phyloP scores from a whole-genome alignment of 2,888 invertebrate species.

The Trichopoda pennipes region DNA sequence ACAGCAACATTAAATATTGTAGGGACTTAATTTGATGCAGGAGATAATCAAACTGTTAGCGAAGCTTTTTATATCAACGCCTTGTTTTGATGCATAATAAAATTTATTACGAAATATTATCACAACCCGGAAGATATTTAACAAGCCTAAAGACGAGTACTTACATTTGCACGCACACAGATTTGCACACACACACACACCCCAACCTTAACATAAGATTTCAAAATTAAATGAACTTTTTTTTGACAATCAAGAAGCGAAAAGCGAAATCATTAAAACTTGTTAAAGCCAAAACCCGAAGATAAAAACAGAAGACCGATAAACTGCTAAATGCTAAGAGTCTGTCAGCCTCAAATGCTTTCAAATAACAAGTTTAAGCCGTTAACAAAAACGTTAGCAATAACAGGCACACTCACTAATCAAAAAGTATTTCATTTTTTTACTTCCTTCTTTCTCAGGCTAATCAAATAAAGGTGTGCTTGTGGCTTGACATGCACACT shows the following conservation, averaged over 20 bases:
- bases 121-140: slow-evolving; percentile 65
- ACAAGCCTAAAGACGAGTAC: slow-evolving; percentile 9
- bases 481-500: slow-evolving; percentile 57
- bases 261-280: slow-evolving; percentile 50
- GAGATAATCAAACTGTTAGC: slow-evolving; percentile 46
- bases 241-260: slow-evolving; percentile 21
- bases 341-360: slow-evolving; percentile 18
- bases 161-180: neutral
- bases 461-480: slow-evolving; percentile 65
- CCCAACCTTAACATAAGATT: neutral
- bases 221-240: slow-evolving; percentile 16
- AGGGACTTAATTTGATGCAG: slow-evolving; percentile 34
- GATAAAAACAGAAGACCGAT: neutral
- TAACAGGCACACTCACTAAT: slow-evolving; percentile 12
- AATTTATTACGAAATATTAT: slow-evolving; percentile 57
- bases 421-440: slow-evolving; percentile 8
- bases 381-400: slow-evolving; percentile 47
- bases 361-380: slow-evolving; percentile 58
- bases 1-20: slow-evolving; percentile 12
- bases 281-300: slow-evolving; percentile 13
- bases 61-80: slow-evolving; percentile 33
- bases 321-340: neutral
- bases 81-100: slow-evolving; percentile 17
- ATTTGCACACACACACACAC: neutral
- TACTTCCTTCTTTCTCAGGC: slow-evolving; percentile 61